A percentile compares a stretch with the other conserved stretches of the same genome.
Conservation (phyloP, 2,113 vertebrate genomes). For the Pseudopodoces humilis region DNA sequence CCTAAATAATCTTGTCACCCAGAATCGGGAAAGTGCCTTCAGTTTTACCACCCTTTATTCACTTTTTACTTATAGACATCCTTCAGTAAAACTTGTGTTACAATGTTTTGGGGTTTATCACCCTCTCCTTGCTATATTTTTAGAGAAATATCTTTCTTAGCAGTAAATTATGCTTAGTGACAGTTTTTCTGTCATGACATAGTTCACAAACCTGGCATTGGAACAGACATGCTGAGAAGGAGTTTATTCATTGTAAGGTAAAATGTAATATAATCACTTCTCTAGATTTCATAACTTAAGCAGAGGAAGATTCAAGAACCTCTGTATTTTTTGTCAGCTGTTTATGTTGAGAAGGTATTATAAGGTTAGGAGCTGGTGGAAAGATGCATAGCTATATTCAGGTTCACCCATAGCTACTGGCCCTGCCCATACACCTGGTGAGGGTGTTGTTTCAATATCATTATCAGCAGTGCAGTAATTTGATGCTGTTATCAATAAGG, state of each 20-base stretch:
- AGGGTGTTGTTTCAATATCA: neutral
- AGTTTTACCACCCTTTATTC: slow-evolving; percentile 27
- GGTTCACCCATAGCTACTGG: neutral
- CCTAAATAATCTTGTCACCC: slow-evolving; percentile 69
- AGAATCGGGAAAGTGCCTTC: slow-evolving; percentile 52
- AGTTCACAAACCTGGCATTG: neutral
- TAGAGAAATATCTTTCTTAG: neutral
- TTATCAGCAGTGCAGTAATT: neutral
- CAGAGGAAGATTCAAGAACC: neutral
- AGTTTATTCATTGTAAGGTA: neutral
- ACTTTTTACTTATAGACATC: neutral
- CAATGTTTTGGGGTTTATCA: neutral
- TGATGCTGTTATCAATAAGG: neutral
- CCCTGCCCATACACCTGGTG: neutral
- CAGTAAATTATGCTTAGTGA: neutral
- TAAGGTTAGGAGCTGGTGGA: neutral
- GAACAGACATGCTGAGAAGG: neutral
- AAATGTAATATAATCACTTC: neutral
- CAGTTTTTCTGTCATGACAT: neutral
- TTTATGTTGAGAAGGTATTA: neutral
- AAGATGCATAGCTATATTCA: neutral
- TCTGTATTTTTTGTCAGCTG: neutral
- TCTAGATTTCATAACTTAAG: neutral
- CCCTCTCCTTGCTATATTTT: neutral
- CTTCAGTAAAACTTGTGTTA: neutral